phyloP scores from a whole-genome alignment of 2,113 vertebrate species.

The Hystrix brachyura region DNA sequence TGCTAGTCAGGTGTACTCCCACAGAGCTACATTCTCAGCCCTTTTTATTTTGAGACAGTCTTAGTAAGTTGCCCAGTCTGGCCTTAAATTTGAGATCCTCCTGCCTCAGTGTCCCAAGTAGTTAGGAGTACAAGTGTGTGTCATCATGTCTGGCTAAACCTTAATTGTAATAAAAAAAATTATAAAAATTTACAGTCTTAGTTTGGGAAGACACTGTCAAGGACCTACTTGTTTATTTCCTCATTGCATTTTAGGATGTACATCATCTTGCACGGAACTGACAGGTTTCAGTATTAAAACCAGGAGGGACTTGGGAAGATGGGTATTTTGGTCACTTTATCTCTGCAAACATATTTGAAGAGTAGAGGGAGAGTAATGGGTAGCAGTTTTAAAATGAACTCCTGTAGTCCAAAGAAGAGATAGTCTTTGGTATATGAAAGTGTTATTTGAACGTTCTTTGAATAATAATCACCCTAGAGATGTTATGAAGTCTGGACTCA shows the following conservation, averaged over 20 bases:
- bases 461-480: constrained; percentile 39
- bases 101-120: not conserved
- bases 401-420: not conserved
- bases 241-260: not conserved
- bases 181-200: not conserved
- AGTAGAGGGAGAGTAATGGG: not conserved
- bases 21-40: not conserved
- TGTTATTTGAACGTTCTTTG: not conserved
- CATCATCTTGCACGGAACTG: not conserved
- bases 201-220: not conserved
- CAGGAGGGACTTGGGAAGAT: not conserved
- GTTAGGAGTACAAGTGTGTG: not conserved
- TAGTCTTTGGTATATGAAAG: not conserved
- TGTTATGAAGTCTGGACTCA: constrained; percentile 11
- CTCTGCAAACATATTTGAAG: not conserved
- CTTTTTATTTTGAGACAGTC: not conserved
- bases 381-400: not conserved
- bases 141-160: not conserved
- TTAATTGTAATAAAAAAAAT: constrained; percentile 1
- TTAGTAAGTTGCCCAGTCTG: not conserved
- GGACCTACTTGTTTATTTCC: not conserved
- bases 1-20: not conserved
- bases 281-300: not conserved
- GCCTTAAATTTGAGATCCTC: not conserved
- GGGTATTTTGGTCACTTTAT: not conserved